Percentiles rank a stretch among this genome's conserved stretches.
These are phyloP conservation scores for Dexiosoma caninum DNA, from an alignment of 2,888 invertebrate genomes.

Conservation along the genomic window DNA sequence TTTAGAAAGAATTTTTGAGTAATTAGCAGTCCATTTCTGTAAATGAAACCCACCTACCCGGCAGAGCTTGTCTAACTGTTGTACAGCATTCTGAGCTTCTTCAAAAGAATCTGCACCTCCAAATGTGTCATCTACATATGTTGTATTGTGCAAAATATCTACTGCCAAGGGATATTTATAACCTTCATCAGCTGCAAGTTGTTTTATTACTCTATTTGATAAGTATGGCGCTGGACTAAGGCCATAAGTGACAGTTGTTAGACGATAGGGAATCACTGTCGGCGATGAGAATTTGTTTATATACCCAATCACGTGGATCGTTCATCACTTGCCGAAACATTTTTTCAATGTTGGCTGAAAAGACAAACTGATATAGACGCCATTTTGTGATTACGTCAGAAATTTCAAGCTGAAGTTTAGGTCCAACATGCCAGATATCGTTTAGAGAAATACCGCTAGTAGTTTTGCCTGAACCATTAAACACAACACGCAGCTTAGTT, in stretches of 20 bases:
- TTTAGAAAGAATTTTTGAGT: background rate
- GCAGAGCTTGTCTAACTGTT: background rate
- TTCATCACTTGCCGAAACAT: slow-evolving; percentile 30
- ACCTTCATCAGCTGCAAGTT: slow-evolving; percentile 16
- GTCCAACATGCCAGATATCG: slow-evolving; percentile 35
- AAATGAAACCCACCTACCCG: slow-evolving; percentile 7
- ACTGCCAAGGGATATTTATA: slow-evolving; percentile 8
- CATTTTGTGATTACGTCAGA: slow-evolving; percentile 23
- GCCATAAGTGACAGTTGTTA: slow-evolving; percentile 27
- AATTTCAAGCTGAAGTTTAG: slow-evolving; percentile 28
- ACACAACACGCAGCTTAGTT: slow-evolving; percentile 25
- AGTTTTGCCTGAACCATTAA: slow-evolving; percentile 40
- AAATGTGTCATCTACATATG: slow-evolving; percentile 43
- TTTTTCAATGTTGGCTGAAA: slow-evolving; percentile 37
- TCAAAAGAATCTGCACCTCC: slow-evolving; percentile 66
- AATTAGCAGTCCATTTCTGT: background rate
- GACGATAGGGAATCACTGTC: background rate
- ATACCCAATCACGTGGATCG: background rate
- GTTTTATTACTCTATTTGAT: slow-evolving; percentile 18
- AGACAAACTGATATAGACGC: slow-evolving; percentile 33
- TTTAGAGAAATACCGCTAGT: slow-evolving; percentile 31
- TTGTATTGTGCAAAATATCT: slow-evolving; percentile 10
- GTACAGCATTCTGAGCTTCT: background rate
- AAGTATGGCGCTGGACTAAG: slow-evolving; percentile 21
- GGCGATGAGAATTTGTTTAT: background rate